A percentile compares a stretch with the other conserved stretches of the same genome.
phyloP scores from a whole-genome alignment of 1,140 invertebrate species.

The Drosophila repletoides region DNA sequence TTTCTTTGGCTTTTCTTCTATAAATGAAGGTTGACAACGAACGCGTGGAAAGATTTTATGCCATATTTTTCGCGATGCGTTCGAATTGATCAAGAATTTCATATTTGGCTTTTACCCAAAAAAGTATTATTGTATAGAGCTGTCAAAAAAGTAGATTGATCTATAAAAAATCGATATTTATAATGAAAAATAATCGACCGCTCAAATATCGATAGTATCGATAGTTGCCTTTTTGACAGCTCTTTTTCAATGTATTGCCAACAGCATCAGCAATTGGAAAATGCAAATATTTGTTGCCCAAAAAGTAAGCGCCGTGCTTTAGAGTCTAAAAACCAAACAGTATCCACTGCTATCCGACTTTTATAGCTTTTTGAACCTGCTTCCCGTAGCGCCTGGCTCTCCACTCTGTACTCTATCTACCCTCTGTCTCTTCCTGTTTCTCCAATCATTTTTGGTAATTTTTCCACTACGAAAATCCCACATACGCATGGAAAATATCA shows the following conservation, averaged over 20 bases:
- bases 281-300: constrained; percentile 33
- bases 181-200: too few species aligned
- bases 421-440: constrained; percentile 8
- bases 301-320: constrained; percentile 66
- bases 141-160: too few species aligned
- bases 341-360: constrained; percentile 20
- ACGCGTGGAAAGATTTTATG: constrained; percentile 64
- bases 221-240: too few species aligned
- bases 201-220: too few species aligned
- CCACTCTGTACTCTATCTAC: neutral
- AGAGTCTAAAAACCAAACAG: constrained; percentile 26
- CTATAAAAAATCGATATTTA: too few species aligned
- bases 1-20: constrained; percentile 57
- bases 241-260: constrained; percentile 48
- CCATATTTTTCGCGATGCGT: constrained; percentile 67
- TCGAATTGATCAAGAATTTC: constrained; percentile 45
- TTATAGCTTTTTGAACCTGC: constrained; percentile 45
- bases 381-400: constrained; percentile 48
- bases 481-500: constrained; percentile 81
- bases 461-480: constrained; percentile 66
- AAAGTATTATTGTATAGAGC: constrained; percentile 30
- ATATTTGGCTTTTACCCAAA: constrained; percentile 54
- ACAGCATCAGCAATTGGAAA: constrained; percentile 62
- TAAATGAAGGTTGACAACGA: constrained; percentile 34
- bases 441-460: constrained; percentile 62